Percentiles rank a stretch among this genome's conserved stretches.
These are phyloP conservation scores for Lota lota DNA, from an alignment of 2,113 vertebrate genomes.

Conservation along the genomic window DNA sequence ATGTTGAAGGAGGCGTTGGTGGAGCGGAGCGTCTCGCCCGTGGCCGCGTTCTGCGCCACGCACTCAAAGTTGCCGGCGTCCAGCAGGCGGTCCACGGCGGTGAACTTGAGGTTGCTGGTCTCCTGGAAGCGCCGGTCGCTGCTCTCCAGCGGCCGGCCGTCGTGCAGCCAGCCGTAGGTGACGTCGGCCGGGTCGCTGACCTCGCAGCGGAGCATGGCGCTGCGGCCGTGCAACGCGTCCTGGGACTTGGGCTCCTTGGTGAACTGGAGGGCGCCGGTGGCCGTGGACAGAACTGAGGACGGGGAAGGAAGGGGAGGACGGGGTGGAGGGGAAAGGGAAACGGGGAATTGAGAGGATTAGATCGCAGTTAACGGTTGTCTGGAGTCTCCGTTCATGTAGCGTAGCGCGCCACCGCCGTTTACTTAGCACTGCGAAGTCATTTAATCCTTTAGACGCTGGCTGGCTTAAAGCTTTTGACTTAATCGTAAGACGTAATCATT, in stretches of 20 bases:
- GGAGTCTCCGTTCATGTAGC: constrained; percentile 66
- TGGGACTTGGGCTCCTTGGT: constrained; percentile 94
- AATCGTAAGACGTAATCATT: too few relatives aligned
- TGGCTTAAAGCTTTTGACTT: constrained; percentile 39
- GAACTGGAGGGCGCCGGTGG: constrained; percentile 79
- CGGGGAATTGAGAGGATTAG: too few relatives aligned
- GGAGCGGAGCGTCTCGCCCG: constrained; percentile 74
- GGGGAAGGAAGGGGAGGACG: constrained; percentile 21
- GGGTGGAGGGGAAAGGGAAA: too few relatives aligned
- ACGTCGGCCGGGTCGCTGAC: constrained; percentile 71
- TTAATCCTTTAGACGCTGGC: constrained; percentile 52
- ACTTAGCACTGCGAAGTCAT: constrained; percentile 43
- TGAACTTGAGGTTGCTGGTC: constrained; percentile 90
- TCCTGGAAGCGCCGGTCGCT: constrained; percentile 84
- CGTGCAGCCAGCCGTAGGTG: constrained; percentile 80
- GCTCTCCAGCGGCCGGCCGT: constrained; percentile 70
- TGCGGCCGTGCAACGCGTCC: constrained; percentile 91
- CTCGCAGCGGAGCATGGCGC: constrained; percentile 94
- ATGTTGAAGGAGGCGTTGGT: constrained; percentile 92
- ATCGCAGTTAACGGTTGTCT: constrained; percentile 35
- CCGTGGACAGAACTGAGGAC: constrained; percentile 54
- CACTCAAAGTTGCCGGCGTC: constrained; percentile 89
- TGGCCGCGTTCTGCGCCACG: constrained; percentile 65
- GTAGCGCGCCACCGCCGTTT: constrained; percentile 33
- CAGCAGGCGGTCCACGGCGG: constrained; percentile 79